phyloP scores from a whole-genome alignment of 2,888 invertebrate species.

The Lycocerus yunnanus region DNA sequence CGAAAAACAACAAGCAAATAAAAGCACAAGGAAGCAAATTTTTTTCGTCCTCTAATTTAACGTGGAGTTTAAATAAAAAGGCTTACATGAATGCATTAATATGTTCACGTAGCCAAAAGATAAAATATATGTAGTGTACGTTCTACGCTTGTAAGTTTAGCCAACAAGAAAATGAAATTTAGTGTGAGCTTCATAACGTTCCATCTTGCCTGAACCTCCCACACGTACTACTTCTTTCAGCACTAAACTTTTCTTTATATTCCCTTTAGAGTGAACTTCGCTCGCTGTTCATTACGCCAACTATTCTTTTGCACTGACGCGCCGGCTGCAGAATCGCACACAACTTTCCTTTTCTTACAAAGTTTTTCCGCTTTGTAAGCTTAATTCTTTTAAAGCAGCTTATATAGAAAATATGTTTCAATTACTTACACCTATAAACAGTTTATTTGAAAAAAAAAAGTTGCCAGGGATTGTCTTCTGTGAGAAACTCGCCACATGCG shows the following conservation, averaged over 20 bases:
- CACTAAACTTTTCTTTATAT: slow-evolving; percentile 55
- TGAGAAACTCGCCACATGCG: slow-evolving; percentile 25
- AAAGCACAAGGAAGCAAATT: too few species aligned
- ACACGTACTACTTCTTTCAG: slow-evolving; percentile 49
- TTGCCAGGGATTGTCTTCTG: slow-evolving; percentile 22
- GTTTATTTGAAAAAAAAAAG: slow-evolving; percentile 25
- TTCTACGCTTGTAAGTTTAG: slow-evolving; percentile 41
- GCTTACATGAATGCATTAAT: slow-evolving; percentile 1
- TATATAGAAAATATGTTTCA: slow-evolving; percentile 51
- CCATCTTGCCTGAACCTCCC: slow-evolving; percentile 46
- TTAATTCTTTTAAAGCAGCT: slow-evolving; percentile 50
- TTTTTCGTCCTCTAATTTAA: not conserved
- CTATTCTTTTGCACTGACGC: slow-evolving; percentile 51
- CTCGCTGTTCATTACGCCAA: slow-evolving; percentile 52
- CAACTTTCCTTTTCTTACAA: slow-evolving; percentile 40
- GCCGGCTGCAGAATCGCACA: slow-evolving; percentile 43
- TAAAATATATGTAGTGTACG: slow-evolving; percentile 29
- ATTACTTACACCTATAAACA: slow-evolving; percentile 38
- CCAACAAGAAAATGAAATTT: slow-evolving; percentile 53
- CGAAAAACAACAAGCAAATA: not conserved
- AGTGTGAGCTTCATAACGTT: slow-evolving; percentile 44
- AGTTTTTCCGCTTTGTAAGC: slow-evolving; percentile 39
- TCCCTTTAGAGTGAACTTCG: slow-evolving; percentile 50
- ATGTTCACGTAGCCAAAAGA: slow-evolving; percentile 28
- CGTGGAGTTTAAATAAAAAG: not conserved